phyloP scores from a whole-genome alignment of 2,113 vertebrate genomes.

The Plestiodon gilberti region DNA sequence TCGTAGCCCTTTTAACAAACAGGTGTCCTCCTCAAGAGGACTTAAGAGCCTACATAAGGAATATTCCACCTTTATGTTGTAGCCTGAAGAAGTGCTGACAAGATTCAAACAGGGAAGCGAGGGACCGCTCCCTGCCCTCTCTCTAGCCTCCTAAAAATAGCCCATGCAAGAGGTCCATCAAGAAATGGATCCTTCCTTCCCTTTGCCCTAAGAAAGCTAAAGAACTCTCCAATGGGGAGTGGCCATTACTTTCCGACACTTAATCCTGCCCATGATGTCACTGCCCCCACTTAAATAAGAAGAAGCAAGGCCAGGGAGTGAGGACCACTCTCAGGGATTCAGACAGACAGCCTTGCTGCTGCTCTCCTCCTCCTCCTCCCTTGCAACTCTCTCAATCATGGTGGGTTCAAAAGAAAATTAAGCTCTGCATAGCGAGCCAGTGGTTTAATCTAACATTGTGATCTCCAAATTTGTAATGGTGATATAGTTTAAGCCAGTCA shows the following conservation, averaged over 20 bases:
- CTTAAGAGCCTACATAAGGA: slow-evolving; percentile 34
- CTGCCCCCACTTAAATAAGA: slow-evolving; percentile 86
- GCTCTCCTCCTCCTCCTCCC: slow-evolving; percentile 40
- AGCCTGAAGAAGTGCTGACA: slow-evolving; percentile 77
- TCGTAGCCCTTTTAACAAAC: slow-evolving; percentile 23
- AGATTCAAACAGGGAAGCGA: slow-evolving; percentile 55
- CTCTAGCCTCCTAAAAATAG: slow-evolving; percentile 88
- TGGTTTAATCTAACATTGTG: background rate
- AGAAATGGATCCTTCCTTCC: slow-evolving; percentile 78
- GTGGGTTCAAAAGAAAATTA: slow-evolving; percentile 83
- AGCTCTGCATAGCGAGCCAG: slow-evolving; percentile 37
- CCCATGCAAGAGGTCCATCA: slow-evolving; percentile 74
- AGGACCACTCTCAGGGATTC: slow-evolving; percentile 87
- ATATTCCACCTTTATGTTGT: slow-evolving; percentile 18
- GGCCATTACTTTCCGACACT: slow-evolving; percentile 80
- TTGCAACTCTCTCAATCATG: slow-evolving; percentile 83
- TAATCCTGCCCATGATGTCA: slow-evolving; percentile 85
- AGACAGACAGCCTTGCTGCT: slow-evolving; percentile 71
- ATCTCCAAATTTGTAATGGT: background rate
- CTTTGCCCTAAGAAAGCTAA: slow-evolving; percentile 99
- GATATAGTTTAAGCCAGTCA: slow-evolving; percentile 22
- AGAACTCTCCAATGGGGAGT: slow-evolving; percentile 80
- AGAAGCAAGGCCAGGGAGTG: slow-evolving; percentile 72
- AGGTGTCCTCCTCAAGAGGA: slow-evolving; percentile 42
- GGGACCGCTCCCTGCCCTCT: slow-evolving; percentile 65